Evolutionary conservation across 2,113 vertebrate genomes (phyloP).

Genomic region (Daboia siamensis): DNA sequence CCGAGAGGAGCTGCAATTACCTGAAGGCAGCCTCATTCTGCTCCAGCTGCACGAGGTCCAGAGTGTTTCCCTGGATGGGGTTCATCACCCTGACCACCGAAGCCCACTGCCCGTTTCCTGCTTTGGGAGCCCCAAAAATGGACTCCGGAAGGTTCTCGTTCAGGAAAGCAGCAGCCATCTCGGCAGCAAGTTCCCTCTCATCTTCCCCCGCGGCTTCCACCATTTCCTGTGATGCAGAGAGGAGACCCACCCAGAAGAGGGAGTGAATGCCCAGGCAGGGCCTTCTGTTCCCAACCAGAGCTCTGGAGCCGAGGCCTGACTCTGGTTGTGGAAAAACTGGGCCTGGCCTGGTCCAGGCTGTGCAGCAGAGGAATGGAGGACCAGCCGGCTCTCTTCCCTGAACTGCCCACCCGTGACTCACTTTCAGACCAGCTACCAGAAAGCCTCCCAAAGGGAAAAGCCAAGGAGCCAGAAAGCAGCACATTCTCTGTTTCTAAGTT

Average conservation of each 20-base stretch:
- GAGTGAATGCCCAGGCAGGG: background rate
- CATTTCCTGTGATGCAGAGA: slow-evolving; percentile 81
- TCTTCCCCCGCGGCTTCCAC: slow-evolving; percentile 97
- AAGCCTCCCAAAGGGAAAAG: too few relatives aligned
- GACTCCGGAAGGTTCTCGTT: slow-evolving; percentile 96
- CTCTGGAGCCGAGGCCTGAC: background rate
- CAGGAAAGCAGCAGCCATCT: slow-evolving; percentile 97
- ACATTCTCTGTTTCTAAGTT: background rate
- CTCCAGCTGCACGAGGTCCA: slow-evolving; percentile 94
- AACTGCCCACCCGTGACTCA: background rate
- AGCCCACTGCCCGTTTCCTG: slow-evolving; percentile 95
- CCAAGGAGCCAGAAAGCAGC: background rate
- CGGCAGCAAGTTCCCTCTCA: slow-evolving; percentile 92
- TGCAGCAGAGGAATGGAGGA: background rate
- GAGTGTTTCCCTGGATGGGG: slow-evolving; percentile 91
- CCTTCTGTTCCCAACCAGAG: background rate
- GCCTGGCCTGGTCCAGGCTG: too few relatives aligned
- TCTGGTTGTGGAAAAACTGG: background rate
- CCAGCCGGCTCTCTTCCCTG: background rate
- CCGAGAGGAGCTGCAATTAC: slow-evolving; percentile 60
- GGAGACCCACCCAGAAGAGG: background rate
- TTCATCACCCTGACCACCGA: slow-evolving; percentile 94
- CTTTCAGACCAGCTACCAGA: background rate
- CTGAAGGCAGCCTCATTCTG: slow-evolving; percentile 99
- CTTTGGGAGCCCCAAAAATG: slow-evolving; percentile 95